A percentile compares a stretch with the other conserved stretches of the same genome.
Evolutionary conservation across 2,113 vertebrate species (phyloP).

Genomic region (Nettapus auritus): DNA sequence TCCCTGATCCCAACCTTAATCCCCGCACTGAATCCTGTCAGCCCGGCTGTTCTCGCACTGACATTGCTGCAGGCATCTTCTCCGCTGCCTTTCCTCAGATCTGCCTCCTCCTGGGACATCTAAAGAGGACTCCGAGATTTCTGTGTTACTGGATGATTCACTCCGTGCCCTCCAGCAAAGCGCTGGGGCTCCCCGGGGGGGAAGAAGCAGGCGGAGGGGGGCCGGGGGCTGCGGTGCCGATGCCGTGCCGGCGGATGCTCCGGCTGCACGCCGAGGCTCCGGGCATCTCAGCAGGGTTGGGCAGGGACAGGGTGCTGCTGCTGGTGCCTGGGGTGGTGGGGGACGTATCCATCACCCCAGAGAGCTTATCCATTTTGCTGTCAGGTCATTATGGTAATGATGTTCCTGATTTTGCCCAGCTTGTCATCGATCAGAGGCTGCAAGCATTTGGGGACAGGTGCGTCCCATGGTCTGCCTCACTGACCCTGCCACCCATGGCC

Average conservation of each 20-base stretch:
- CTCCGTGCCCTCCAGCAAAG: conserved; percentile 80
- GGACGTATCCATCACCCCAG: neutral
- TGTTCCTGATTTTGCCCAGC: neutral
- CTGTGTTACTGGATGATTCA: conserved; percentile 75
- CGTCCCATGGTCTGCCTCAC: neutral
- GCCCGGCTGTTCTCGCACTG: conserved; percentile 80
- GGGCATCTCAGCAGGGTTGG: fast-evolving
- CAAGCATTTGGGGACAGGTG: fast-evolving
- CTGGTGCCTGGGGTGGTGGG: neutral
- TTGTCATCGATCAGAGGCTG: fast-evolving
- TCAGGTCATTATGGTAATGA: fast-evolving
- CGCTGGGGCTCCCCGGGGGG: conserved; percentile 35
- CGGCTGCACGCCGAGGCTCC: neutral
- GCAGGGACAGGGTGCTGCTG: neutral
- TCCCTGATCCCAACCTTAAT: conserved; percentile 83
- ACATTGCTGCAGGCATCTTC: conserved; percentile 88
- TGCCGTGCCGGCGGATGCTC: neutral
- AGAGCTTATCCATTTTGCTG: neutral
- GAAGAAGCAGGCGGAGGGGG: neutral
- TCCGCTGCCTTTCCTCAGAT: conserved; percentile 82
- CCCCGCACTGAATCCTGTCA: conserved; percentile 82
- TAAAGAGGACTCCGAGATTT: conserved; percentile 84
- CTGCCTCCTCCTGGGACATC: conserved; percentile 81
- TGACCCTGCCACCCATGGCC: no score
- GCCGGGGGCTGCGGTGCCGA: neutral